Conservation (phyloP, 1,140 invertebrate genomes). For the Zaprionus davidi region DNA sequence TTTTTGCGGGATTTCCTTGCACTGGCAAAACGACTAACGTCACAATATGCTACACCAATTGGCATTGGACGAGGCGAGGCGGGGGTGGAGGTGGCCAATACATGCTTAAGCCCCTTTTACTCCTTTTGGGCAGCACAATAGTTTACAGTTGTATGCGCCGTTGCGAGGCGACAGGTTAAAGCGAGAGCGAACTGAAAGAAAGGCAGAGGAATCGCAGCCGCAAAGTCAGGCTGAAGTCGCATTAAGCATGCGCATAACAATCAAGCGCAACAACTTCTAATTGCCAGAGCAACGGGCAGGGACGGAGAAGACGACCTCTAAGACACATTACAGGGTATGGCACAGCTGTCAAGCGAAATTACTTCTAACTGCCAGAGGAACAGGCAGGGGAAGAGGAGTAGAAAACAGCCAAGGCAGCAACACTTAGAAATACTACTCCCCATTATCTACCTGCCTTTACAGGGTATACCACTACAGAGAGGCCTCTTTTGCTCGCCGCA, state of each 20-base stretch:
- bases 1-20: constrained; percentile 77
- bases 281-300: constrained; percentile 19
- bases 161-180: constrained; percentile 5
- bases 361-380: background rate
- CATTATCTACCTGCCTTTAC: background rate
- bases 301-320: constrained; percentile 13
- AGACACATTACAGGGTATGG: background rate
- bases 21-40: constrained; percentile 63
- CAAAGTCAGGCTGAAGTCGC: constrained; percentile 17
- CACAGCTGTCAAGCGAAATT: background rate
- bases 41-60: constrained; percentile 78
- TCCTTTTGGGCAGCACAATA: constrained; percentile 20
- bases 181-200: background rate
- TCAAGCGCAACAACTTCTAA: constrained; percentile 50
- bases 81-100: constrained; percentile 20
- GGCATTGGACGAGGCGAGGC: constrained; percentile 20
- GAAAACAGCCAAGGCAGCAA: background rate
- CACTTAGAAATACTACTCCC: background rate
- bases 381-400: background rate
- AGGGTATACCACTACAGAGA: constrained; percentile 18
- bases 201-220: background rate
- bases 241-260: constrained; percentile 54
- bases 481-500: constrained; percentile 26
- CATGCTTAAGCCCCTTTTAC: background rate
- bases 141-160: constrained; percentile 49